A percentile compares a stretch with the other conserved stretches of the same genome.
Evolutionary conservation across 2,888 invertebrate species (phyloP).

Genomic region (Dryadula phaetusa): DNA sequence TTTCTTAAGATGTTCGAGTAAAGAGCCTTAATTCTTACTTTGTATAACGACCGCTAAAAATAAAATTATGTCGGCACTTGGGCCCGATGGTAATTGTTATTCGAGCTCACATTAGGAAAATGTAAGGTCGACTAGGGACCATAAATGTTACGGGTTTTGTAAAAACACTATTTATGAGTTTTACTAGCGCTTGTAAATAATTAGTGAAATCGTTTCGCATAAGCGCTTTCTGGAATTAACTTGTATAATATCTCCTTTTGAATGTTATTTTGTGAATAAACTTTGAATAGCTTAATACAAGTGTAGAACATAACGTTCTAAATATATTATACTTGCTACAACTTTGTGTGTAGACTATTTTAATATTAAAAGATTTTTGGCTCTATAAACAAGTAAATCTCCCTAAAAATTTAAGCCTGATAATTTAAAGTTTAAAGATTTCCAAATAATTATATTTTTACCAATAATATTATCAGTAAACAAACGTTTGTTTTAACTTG

Average conservation of each 20-base stretch:
- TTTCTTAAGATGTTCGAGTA: constrained; percentile 2
- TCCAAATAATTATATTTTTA: too few species aligned
- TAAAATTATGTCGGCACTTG: constrained; percentile 40
- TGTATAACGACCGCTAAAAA: constrained; percentile 26
- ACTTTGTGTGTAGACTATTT: background rate
- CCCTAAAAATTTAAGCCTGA: too few species aligned
- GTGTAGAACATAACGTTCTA: background rate
- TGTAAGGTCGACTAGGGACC: constrained; percentile 37
- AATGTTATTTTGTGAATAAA: background rate
- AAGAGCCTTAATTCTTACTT: constrained; percentile 24
- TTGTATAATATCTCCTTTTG: constrained; percentile 5
- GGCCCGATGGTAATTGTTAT: constrained; percentile 40
- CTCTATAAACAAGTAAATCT: too few species aligned
- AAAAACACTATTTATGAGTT: constrained; percentile 33
- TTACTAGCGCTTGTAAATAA: constrained; percentile 30
- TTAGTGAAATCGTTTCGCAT: constrained; percentile 19
- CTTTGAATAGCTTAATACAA: background rate
- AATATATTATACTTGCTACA: background rate
- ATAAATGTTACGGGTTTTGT: constrained; percentile 38
- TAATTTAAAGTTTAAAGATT: too few species aligned
- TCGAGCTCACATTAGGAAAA: constrained; percentile 42
- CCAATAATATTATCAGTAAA: too few species aligned
- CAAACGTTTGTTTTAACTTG: too few species aligned
- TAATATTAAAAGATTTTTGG: too few species aligned
- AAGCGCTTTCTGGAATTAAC: background rate